Base-by-base conservation (phyloP, 53 echinoderm and acorn worm species). In the Holothuria leucospilota region DNA sequence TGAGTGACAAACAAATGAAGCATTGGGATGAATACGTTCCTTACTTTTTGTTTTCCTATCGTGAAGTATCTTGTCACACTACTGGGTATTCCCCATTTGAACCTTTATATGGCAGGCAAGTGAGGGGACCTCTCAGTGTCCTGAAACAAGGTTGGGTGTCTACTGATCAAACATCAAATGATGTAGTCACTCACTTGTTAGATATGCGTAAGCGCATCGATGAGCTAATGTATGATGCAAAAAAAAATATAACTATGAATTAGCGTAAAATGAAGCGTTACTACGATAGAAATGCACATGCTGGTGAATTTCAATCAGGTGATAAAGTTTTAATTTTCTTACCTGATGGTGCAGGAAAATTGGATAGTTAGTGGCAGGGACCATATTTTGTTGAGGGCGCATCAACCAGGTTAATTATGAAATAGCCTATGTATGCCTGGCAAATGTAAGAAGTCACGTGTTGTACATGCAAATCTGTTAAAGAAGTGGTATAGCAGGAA, bases 351-450 rank as follows among this genome's bases (percentile, higher is more conserved):
- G 25, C 82, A 61, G 81, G 21, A 23, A 80, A 80, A 30, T 23
- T 80, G 24, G 81, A 80, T 53, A 46, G 24, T 80, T 56, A 80
- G 68, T 68, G 68, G 68, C 68, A 68, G 27, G 68, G 68, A 12
- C 68, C 68, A 29, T 68, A 68, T 27, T 4, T 68, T 5, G 26
- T 68, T 26, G 13, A 68, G 39, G 14, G 20, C 59, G 60, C 27
- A 15, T 59, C 12, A 23, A 51, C 25, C 30, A 18, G 20, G 29
- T 68, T 16, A 68, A 28, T 26, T 68, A 2, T 68, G 26, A 68
- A 28, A 26, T 68, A 26, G n/a, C n/a, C n/a, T n/a, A n/a, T 0
- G 29, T 26, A 68, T 68, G 69, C 29, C 69, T 5, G 68, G 26
- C 30, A 68, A 26, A 28, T 29, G 25, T 2, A 28, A 28, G 8